These are phyloP conservation scores for Corvus moneduloides DNA, from an alignment of 2,113 vertebrate genomes.

Conservation along the genomic window DNA sequence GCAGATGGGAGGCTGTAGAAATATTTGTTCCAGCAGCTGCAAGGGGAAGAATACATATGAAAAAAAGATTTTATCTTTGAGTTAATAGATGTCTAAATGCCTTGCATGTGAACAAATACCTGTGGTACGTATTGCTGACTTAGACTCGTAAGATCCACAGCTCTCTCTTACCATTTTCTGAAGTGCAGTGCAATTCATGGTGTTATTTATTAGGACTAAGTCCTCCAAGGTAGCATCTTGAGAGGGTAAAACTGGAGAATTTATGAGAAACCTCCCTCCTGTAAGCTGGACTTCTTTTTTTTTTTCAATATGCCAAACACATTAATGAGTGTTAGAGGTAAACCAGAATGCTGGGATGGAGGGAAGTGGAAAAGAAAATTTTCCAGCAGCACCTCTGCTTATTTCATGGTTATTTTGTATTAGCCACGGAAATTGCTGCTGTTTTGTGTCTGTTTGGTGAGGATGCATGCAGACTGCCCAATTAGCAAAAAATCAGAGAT, in stretches of 20 bases:
- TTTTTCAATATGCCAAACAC: background rate
- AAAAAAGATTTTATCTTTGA: background rate
- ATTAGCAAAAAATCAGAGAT: conserved; percentile 10
- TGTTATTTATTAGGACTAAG: background rate
- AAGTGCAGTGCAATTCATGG: background rate
- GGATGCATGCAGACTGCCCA: conserved; percentile 46
- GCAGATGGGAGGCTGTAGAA: background rate
- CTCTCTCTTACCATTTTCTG: background rate
- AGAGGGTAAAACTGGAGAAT: background rate
- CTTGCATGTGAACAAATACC: background rate
- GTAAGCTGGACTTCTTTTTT: background rate
- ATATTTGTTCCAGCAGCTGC: conserved; percentile 16
- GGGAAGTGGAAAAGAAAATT: background rate
- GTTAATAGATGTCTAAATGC: background rate
- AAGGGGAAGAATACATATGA: background rate
- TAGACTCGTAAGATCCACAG: accelerated
- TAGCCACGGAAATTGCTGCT: conserved; percentile 30
- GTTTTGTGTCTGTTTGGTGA: background rate
- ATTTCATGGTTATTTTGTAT: conserved; percentile 62
- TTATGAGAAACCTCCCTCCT: background rate
- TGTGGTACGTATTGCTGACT: background rate
- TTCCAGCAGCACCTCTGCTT: conserved; percentile 44
- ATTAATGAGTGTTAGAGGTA: background rate
- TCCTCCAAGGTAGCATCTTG: background rate
- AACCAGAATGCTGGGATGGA: background rate